Evolutionary conservation across 2,113 vertebrate genomes (phyloP), one percentile per base, ranked within the genome.

Genomic region (Labeo rohita): DNA sequence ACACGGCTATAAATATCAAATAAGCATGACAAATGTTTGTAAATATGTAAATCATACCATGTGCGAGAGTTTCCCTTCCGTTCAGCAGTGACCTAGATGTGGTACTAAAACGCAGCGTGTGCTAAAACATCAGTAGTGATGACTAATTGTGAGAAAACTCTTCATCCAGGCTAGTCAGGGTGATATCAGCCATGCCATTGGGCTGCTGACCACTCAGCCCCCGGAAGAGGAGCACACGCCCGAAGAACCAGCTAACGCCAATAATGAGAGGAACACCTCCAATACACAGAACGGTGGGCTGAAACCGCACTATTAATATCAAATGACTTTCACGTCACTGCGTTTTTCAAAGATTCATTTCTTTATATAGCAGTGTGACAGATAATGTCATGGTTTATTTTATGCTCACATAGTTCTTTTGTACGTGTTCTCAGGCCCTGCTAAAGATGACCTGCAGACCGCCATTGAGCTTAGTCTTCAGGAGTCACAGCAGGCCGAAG

Each of bases 151-250:
- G 3, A 16, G 8, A 36, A 36, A 61, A 16, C 13, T 68, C 6
- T 52, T 77, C 49, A 23, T 0, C 52, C 59, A 99, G 98, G 97
- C 96, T 87, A 96, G 97, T 89, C 96, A 97, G 81, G 96, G 97
- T 77, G 97, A 99, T 90, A 90, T 99, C 11, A 96, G 95, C 73
- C 96, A 97, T 87, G 97, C 97, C 0, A 96, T 99, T 36, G 94
- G 93, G 79, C 94, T 99, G 85, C 95, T 99, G 45, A 90, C 89
- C 45, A 74, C 87, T 96, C 97, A 0, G 85, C 50, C 85, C 45
- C 43, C 28, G 16, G 82, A 75, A 49, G 85, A 84, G 18, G 85
- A 84, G 45, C 82, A 66, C 65, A 68, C n/a, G 3, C 74, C 63
- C 3, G 65, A 86, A 50, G 85, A 83, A 18, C 36, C 83, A 50